phyloP scores from a whole-genome alignment of 2,888 invertebrate genomes.

The Drosophila robusta region DNA sequence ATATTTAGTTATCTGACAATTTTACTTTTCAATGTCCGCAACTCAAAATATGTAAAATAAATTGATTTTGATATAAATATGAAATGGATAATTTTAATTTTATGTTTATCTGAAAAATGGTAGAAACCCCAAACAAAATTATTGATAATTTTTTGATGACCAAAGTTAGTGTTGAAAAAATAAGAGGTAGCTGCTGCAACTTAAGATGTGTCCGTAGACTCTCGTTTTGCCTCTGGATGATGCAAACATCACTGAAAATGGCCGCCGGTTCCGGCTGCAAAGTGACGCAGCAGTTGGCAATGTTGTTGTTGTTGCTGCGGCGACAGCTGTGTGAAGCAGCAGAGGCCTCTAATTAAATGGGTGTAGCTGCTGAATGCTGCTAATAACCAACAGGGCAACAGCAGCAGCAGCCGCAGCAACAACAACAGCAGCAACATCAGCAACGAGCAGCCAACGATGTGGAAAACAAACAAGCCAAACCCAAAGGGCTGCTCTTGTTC shows the following conservation, averaged over 20 bases:
- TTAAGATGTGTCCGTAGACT: background rate
- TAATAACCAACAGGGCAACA: conserved; percentile 61
- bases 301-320: conserved; percentile 12
- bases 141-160: no score
- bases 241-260: conserved; percentile 50
- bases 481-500: conserved; percentile 53
- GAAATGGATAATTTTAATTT: no score
- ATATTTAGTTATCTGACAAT: no score
- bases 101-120: no score
- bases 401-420: conserved; percentile 27
- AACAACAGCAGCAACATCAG: conserved; percentile 25
- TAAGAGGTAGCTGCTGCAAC: background rate
- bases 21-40: no score
- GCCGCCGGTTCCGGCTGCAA: conserved; percentile 38
- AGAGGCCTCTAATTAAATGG: conserved; percentile 70
- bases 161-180: background rate
- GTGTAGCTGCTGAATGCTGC: conserved; percentile 71
- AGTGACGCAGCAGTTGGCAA: conserved; percentile 34
- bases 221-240: conserved; percentile 6
- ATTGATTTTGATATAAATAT: no score
- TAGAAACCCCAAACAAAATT: no score
- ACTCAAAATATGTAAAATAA: no score
- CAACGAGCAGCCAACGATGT: conserved; percentile 45
- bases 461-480: conserved; percentile 63
- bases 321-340: conserved; percentile 49